Evolutionary conservation across 2,888 invertebrate species (phyloP).

Genomic region (Papilio gigon): DNA sequence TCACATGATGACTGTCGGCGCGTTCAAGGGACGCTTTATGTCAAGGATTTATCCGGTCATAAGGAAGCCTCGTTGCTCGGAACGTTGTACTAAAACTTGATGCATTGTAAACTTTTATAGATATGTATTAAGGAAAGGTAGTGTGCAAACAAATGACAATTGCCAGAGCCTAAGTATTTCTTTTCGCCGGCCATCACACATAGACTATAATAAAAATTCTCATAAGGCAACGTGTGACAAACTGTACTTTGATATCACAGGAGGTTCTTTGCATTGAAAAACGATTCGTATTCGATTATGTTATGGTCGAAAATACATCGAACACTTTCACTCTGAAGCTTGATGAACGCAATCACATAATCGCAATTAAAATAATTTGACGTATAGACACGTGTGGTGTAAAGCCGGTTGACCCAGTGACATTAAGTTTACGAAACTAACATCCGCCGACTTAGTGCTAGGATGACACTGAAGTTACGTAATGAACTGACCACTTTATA

Average conservation of each 20-base stretch:
- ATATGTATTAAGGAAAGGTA: background rate
- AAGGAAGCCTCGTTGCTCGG: slow-evolving; percentile 41
- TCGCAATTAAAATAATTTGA: slow-evolving; percentile 24
- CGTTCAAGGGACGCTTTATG: slow-evolving; percentile 43
- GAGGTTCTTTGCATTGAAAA: background rate
- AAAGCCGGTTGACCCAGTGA: slow-evolving; percentile 38
- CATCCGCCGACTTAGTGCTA: slow-evolving; percentile 16
- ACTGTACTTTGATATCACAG: background rate
- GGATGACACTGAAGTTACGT: slow-evolving; percentile 21
- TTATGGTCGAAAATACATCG: slow-evolving; percentile 1
- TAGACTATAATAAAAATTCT: too few species aligned
- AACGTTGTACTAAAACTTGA: background rate
- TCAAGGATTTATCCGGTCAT: slow-evolving; percentile 44
- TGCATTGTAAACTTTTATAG: background rate
- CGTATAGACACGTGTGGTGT: slow-evolving; percentile 7
- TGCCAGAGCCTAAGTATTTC: background rate
- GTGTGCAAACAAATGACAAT: background rate
- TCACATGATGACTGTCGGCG: slow-evolving; percentile 35
- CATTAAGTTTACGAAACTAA: slow-evolving; percentile 36
- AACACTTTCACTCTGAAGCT: background rate
- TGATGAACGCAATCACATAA: slow-evolving; percentile 19
- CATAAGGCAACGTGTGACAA: background rate
- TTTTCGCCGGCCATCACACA: too few species aligned
- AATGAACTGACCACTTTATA: slow-evolving; percentile 18
- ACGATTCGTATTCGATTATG: background rate